Evolutionary conservation across 2,113 vertebrate genomes (phyloP), one percentile per base, ranked within the genome.

Genomic region (Dendropsophus ebraccatus): DNA sequence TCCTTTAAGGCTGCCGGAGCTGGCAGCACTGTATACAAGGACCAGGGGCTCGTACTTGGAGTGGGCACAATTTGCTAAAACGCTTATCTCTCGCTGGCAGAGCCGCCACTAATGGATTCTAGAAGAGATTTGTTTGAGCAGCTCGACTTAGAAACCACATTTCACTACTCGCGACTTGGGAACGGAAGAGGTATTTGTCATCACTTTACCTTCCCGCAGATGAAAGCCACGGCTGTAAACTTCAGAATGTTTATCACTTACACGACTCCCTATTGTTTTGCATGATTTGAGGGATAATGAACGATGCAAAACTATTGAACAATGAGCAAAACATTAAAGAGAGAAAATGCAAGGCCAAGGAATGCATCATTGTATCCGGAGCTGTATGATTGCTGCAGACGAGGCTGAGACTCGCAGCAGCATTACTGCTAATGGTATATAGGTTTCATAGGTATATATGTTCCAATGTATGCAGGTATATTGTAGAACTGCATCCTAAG

Each of bases 1-100:
- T n/a, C 70, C 70, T 49, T 25, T 49, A 74, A 74, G 23, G 25
- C 23, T 37, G 10, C 25, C 23, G 2, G 49, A 74, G 21, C n/a
- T 28, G 35, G 35, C 21, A 47, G 14, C 10, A 23, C 65, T 37
- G 41, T 70, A 70, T 11, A 5, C 16, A 49, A 25, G n/a, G 72
- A 14, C 23, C 41, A 25, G 1, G 14, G 21, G 41, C 72, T 32
- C 16, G 14, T 25, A 32, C 75, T 12, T 30, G 1, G 75, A 77
- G 49, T 52, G 49, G 72, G 75, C 75, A 77, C 50, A 77, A 11
- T 54, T 17, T 32, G 30, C 25, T 54, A 11, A 32, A n/a, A 25
- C 54, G 49, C 75, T 54, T 77, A 77, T 77, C 75, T 54, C 28
- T 28, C 75, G 1, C 50, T 35, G 75, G 75, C 75, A 77, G 75